Evolutionary conservation across 2,113 vertebrate genomes (phyloP).

Genomic region (Chrysemys picta): DNA sequence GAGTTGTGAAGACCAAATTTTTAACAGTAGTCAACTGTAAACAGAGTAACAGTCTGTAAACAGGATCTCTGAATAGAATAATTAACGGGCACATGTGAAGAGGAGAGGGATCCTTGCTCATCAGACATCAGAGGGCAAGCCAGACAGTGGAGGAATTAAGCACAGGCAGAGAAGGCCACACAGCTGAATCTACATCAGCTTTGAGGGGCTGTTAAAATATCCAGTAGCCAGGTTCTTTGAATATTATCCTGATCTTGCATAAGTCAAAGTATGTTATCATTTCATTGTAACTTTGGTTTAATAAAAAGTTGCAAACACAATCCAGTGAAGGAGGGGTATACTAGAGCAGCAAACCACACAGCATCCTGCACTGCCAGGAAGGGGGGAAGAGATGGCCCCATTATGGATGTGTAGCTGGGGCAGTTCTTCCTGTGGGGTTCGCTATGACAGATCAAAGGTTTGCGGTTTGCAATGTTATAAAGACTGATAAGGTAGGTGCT

Average conservation of each 20-base stretch:
- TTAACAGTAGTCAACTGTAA: constrained; percentile 68
- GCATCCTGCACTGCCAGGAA: background rate
- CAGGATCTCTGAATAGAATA: constrained; percentile 72
- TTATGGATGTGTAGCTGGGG: constrained; percentile 25
- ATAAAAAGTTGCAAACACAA: background rate
- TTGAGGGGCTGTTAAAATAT: background rate
- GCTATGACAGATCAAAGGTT: constrained; percentile 30
- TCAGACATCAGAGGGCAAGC: constrained; percentile 71
- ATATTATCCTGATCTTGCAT: background rate
- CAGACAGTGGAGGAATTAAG: constrained; percentile 62
- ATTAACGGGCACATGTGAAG: constrained; percentile 76
- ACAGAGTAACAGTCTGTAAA: constrained; percentile 71
- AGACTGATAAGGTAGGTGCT: constrained; percentile 54
- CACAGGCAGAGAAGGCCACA: background rate
- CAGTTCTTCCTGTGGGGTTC: background rate
- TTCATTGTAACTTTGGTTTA: background rate
- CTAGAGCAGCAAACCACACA: constrained; percentile 17
- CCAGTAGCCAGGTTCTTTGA: background rate
- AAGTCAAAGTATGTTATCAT: background rate
- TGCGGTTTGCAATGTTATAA: constrained; percentile 32
- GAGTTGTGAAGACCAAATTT: constrained; percentile 73
- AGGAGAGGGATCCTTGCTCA: constrained; percentile 63
- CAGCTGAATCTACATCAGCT: constrained; percentile 4
- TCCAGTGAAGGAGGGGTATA: background rate
- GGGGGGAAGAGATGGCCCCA: background rate